Percentiles rank a stretch among this genome's conserved stretches.
Evolutionary conservation across 2,113 vertebrate species (phyloP).

Genomic region (Columbina picui): DNA sequence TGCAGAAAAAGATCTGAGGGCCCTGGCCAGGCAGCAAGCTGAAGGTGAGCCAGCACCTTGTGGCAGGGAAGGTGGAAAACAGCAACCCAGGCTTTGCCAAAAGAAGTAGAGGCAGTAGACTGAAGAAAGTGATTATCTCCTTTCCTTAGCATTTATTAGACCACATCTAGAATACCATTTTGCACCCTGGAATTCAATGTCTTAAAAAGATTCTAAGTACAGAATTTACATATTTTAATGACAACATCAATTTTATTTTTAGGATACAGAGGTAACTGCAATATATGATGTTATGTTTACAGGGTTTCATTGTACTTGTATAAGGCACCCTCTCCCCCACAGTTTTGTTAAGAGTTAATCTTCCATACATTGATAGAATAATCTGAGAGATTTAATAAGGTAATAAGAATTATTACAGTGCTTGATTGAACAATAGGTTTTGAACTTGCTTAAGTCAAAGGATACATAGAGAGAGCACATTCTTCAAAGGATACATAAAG

Average conservation of each 20-base stretch:
- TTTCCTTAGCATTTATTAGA: not conserved
- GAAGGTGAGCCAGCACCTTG: not conserved
- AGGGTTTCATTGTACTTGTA: not conserved
- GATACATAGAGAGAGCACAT: not conserved
- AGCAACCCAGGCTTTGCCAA: not conserved
- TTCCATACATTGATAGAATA: slow-evolving; percentile 43
- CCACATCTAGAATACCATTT: not conserved
- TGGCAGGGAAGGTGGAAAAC: not conserved
- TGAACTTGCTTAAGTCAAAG: slow-evolving; percentile 31
- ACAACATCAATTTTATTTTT: not conserved
- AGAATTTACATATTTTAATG: not conserved
- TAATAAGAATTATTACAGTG: slow-evolving; percentile 50
- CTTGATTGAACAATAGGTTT: not conserved
- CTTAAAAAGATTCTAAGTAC: not conserved
- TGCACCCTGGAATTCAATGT: not conserved
- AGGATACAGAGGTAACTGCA: not conserved
- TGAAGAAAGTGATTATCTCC: not conserved
- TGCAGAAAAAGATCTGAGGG: not conserved
- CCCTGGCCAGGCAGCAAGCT: not conserved
- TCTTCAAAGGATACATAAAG: not conserved
- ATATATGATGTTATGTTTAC: not conserved
- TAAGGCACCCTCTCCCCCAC: not conserved
- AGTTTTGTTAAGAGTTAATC: slow-evolving; percentile 53
- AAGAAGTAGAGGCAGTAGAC: not conserved
- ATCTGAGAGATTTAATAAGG: slow-evolving; percentile 38